Conservation (phyloP, 2,888 invertebrate species). For the Xanthia icteritia region DNA sequence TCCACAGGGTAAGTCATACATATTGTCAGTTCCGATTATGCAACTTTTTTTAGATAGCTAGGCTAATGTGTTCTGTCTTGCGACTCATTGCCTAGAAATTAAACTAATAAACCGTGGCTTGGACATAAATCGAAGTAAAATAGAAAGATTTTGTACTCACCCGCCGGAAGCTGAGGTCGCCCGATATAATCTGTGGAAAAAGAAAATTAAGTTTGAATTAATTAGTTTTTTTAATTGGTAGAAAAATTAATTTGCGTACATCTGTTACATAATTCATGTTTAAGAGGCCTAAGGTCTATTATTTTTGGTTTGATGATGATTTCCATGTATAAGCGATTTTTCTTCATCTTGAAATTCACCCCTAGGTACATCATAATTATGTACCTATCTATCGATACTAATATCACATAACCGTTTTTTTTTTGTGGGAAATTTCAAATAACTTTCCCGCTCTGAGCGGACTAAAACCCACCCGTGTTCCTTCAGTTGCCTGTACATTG, state of each 20-base stretch:
- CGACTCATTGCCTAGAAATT: not conserved
- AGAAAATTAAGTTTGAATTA: constrained; percentile 25
- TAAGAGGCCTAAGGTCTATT: not conserved
- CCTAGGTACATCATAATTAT: not conserved
- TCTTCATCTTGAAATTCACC: not conserved
- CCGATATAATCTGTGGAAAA: constrained; percentile 45
- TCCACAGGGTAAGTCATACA: not conserved
- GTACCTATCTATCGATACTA: not conserved
- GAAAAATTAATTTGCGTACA: constrained; percentile 11
- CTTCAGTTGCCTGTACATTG: too few species aligned
- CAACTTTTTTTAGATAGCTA: not conserved
- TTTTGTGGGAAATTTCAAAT: too few species aligned
- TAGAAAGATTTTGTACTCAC: constrained; percentile 21
- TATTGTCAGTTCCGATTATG: not conserved
- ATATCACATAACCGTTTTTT: too few species aligned
- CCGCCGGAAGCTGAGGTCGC: not conserved
- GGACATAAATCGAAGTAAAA: not conserved
- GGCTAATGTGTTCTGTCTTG: not conserved
- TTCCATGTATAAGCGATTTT: not conserved
- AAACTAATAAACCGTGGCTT: not conserved
- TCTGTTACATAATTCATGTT: not conserved
- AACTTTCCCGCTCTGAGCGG: too few species aligned
- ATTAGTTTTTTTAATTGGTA: constrained; percentile 17
- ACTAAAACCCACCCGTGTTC: too few species aligned
- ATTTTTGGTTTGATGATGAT: not conserved